Percentiles rank a stretch among this genome's conserved stretches.
Conservation (phyloP, 2,888 invertebrate genomes). For the Philereme vetulata region DNA sequence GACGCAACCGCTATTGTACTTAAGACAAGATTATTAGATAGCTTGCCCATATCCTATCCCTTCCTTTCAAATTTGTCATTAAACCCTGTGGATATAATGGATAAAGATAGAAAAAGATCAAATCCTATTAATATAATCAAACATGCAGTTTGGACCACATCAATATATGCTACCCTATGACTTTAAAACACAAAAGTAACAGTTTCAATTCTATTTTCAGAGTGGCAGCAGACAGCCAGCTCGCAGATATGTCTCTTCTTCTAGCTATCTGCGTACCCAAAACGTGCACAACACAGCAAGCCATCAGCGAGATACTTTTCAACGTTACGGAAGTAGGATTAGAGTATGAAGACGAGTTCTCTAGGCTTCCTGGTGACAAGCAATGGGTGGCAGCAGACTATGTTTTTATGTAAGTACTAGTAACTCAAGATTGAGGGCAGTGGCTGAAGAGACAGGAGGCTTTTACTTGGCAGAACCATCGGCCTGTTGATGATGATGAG, state of each 20-base stretch:
- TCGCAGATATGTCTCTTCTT: conserved; percentile 11
- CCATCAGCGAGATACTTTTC: conserved; percentile 46
- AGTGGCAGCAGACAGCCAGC: conserved; percentile 22
- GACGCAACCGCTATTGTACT: too few species aligned
- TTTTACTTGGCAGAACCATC: too few species aligned
- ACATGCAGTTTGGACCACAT: too few species aligned
- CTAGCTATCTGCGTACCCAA: conserved; percentile 66
- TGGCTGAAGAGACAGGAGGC: too few species aligned
- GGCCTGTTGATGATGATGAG: too few species aligned
- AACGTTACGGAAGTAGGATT: conserved; percentile 45
- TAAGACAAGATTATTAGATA: too few species aligned
- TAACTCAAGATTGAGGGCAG: background rate
- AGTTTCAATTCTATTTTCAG: conserved; percentile 13
- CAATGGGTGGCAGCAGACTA: conserved; percentile 67
- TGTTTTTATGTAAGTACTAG: conserved; percentile 60
- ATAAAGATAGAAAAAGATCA: too few species aligned
- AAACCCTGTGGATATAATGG: too few species aligned
- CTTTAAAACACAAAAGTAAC: background rate
- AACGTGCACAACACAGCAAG: conserved; percentile 57
- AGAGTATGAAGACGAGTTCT: conserved; percentile 53
- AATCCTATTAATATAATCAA: too few species aligned
- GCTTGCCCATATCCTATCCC: too few species aligned
- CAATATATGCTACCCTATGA: background rate
- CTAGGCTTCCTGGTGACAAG: conserved; percentile 67
- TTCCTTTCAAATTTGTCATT: too few species aligned